Conservation (phyloP, 2,113 vertebrate genomes). For the Tapirus terrestris region DNA sequence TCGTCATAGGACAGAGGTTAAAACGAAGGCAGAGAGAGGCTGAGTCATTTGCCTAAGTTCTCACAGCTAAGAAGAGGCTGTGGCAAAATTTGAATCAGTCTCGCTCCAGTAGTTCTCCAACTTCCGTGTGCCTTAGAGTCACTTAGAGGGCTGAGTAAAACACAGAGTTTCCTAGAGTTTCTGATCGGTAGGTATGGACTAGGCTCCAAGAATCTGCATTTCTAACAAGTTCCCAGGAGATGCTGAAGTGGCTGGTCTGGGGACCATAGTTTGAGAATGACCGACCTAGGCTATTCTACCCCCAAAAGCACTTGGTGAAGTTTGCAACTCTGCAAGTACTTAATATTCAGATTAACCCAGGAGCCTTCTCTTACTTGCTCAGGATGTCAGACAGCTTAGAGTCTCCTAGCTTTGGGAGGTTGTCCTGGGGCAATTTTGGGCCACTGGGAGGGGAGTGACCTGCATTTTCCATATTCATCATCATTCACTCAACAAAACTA, state of each 20-base stretch:
- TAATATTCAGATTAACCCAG: not conserved
- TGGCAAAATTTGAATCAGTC: not conserved
- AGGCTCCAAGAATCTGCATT: not conserved
- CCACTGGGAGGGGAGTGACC: not conserved
- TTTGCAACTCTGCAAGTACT: not conserved
- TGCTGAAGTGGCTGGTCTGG: not conserved
- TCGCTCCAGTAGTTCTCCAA: not conserved
- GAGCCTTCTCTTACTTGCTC: not conserved
- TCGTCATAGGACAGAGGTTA: not conserved
- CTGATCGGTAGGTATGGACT: not conserved
- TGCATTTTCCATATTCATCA: not conserved
- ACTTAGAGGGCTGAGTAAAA: not conserved
- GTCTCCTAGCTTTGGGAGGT: not conserved
- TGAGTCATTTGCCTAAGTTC: not conserved
- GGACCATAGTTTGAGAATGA: not conserved
- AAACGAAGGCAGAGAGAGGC: not conserved
- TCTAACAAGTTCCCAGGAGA: not conserved
- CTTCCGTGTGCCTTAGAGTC: not conserved
- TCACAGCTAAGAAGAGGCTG: not conserved
- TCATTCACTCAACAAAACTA: not conserved
- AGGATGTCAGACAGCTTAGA: not conserved
- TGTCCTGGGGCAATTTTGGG: not conserved
- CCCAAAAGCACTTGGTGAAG: not conserved
- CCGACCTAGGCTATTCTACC: not conserved
- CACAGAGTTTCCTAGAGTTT: not conserved